phyloP scores from a whole-genome alignment of 2,888 invertebrate genomes.

The Trachelus tabidus region DNA sequence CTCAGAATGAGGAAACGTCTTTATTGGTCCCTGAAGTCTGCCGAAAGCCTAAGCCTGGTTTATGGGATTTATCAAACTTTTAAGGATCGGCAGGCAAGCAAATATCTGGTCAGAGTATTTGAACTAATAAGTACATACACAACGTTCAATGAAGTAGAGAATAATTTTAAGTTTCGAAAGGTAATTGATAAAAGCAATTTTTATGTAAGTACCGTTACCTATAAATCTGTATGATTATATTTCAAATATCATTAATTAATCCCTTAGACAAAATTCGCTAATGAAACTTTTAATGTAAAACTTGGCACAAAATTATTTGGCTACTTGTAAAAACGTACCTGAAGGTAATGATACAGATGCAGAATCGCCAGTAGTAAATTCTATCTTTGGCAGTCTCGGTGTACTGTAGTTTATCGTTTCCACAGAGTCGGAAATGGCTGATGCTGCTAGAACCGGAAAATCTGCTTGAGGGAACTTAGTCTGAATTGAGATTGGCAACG shows the following conservation, averaged over 20 bases:
- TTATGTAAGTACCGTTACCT: not conserved
- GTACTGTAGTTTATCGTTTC: conserved; percentile 38
- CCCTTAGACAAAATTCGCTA: no score
- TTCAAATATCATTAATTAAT: not conserved
- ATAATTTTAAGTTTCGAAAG: not conserved
- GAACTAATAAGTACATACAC: not conserved
- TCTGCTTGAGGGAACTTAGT: conserved; percentile 13
- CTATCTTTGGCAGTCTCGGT: conserved; percentile 32
- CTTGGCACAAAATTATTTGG: not conserved
- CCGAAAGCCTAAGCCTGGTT: not conserved
- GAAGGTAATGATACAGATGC: not conserved
- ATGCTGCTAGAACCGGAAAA: conserved; percentile 35
- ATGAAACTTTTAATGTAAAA: not conserved
- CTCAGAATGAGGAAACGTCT: not conserved
- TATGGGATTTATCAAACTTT: not conserved
- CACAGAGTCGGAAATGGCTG: conserved; percentile 35
- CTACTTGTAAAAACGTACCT: not conserved
- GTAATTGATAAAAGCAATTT: not conserved
- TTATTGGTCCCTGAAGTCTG: not conserved
- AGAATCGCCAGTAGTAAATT: conserved; percentile 23
- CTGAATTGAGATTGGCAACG: not conserved
- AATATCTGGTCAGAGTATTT: not conserved
- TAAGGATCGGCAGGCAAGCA: not conserved
- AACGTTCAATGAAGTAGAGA: not conserved
- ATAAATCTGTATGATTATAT: not conserved